Base-by-base conservation (phyloP, 2,797 vertebrate genomes). In the Gastrophryne carolinensis region DNA sequence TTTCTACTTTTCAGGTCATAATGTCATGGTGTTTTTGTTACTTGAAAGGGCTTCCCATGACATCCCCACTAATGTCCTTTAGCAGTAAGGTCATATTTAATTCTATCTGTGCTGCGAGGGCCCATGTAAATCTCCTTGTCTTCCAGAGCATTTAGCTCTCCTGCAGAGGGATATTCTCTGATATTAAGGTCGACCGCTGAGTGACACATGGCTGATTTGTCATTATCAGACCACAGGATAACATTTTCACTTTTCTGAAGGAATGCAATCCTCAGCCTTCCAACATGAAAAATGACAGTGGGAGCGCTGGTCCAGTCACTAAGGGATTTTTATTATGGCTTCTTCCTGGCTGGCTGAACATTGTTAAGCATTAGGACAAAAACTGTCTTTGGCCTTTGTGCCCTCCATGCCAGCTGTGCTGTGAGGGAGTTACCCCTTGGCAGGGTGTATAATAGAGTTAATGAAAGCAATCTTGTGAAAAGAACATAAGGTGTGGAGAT, bases 231-330 rank as follows among this genome's bases (percentile, higher is more conserved):
- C 47, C 65, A 80, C 26, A 57, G 76, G 73, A 86, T 84, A 79
- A 83, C 29, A 86, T 80, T 87, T 86, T 82, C 75, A 41, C 84
- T 81, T 87, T 84, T 83, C 75, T 62, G 80, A 82, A 78, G 44
- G 70, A 85, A 81, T 81, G 63, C 74, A 85, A 80, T 84, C 68
- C 72, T 29, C 10, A 79, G 61, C 62, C 80, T 81, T 79, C 15
- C 17, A 53, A 0, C 66, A 77, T 77, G 74, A 77, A 63, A 70
- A 77, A 77, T 77, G 57, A 77, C 65, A 75, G 71, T 64, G 65
- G 67, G 80, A 71, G 44, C 66, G 65, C 74, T 70, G 66, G 57
- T 66, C 49, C 58, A 44, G 66, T 54, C 66, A 63, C 26, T 29
- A 63, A 24, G 68, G 32, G 24, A 15, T 75, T 65, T 67, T 80